Base-by-base conservation (phyloP, 2,797 vertebrate species). In the Smutsia gigantea region DNA sequence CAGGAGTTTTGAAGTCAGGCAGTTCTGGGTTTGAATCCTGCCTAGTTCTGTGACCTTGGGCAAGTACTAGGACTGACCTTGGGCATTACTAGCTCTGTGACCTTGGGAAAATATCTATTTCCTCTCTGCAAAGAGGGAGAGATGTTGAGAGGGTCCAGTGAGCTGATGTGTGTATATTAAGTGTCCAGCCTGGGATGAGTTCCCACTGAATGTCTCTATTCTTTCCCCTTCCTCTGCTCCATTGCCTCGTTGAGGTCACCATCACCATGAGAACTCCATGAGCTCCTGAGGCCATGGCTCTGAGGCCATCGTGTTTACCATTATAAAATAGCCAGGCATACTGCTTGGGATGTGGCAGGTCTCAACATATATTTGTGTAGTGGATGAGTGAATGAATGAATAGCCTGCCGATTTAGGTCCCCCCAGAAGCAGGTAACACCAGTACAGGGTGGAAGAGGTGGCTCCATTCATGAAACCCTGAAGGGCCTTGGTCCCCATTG, bases 261-360 rank as follows among this genome's bases (percentile, higher is more conserved):
- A 25, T 14, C 19, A 19, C 4, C 10, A 0, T 0, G 2, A 19
- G 29, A 18, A 1, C 53, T 78, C 15, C 0, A 0, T 31, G 87
- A 87, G 13, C 29, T 82, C 21, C 0, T 21, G 64, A 68, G 42
- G 17, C 17, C 29, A 14, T 46, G 46, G 46, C 46, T 46, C 46
- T 11, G 10, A 51, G n/a, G 8, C 51, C 23, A 0, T 19, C 49
- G 57, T 61, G 12, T 49, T 75, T 51, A 74, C 17, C 31, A 7
- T 31, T 37, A 15, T 9, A 15, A 39, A 79, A 46, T 21, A 78
- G 25, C n/a, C 53, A 2, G 1, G 12, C 72, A 2, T 2, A 23
- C 5, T 23, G 8, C 18, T 64, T 64, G 39, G 31, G 66, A 29
- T 6, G 0, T 10, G 21, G 15, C 34, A 29, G 27, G 14, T 37